Evolutionary conservation across 2,113 vertebrate genomes (phyloP).

Genomic region (Brachypodius melanocephalos): DNA sequence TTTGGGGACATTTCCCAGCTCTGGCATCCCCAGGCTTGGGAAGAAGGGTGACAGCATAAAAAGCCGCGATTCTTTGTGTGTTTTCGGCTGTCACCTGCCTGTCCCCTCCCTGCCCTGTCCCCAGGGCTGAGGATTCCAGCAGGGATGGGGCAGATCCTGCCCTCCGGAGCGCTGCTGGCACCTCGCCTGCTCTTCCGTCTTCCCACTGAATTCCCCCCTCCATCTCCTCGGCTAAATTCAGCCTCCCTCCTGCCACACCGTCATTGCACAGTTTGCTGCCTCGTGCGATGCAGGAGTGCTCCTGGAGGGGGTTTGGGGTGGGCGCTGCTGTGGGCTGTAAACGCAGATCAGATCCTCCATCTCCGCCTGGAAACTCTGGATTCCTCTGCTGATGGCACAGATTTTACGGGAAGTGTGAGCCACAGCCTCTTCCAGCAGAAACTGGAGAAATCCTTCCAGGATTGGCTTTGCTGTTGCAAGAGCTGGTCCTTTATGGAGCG

Average conservation of each 20-base stretch:
- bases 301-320: not conserved
- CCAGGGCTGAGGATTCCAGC: not conserved
- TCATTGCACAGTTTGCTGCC: not conserved
- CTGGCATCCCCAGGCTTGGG: not conserved
- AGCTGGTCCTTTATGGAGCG: not conserved
- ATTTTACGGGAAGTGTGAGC: fast-evolving
- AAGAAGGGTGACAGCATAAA: not conserved
- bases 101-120: not conserved
- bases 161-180: not conserved
- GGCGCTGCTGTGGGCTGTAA: not conserved
- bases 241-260: not conserved
- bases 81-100: not conserved
- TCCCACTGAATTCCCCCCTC: not conserved
- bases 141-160: not conserved
- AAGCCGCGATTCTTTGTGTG: fast-evolving
- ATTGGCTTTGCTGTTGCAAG: not conserved
- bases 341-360: not conserved
- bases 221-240: conserved; percentile 12
- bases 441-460: no score
- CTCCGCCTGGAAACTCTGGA: not conserved
- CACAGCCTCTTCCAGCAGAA: not conserved
- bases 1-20: not conserved
- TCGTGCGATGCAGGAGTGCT: not conserved
- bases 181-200: not conserved
- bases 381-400: not conserved